Base-by-base conservation (phyloP, 2,888 invertebrate species). In the Drosophila monieri region DNA sequence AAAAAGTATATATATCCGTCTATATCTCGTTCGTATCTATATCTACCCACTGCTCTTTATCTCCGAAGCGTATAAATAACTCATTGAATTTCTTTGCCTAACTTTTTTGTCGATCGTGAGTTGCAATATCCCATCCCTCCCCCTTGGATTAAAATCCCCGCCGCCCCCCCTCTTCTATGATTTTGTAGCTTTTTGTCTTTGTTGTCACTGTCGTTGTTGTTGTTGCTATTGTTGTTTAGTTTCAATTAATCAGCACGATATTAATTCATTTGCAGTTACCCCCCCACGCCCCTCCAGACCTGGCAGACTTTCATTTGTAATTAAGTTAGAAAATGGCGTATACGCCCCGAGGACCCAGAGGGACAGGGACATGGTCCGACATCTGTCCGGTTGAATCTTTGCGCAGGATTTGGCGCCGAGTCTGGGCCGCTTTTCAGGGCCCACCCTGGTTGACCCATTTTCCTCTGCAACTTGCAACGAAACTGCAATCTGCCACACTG, bases 371-470 rank as follows among this genome's bases (percentile, higher is more conserved):
- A 23, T 23, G 14, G 39, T 18, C 41, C 4, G 41, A 54, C 52
- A 48, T 32, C 44, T 35, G 59, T 21, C 15, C 14, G 39, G 57
- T 23, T 14, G 41, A 48, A 44, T 64, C 54, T 60, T 71, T 69
- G 69, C 72, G 69, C 69, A 69, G 69, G 61, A 61, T 69, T 47
- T 53, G 69, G 69, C 61, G 71, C 54, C 68, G 49, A 69, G 71
- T 60, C 18, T 71, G 37, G 18, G 23, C 6, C 6, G 25, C 6
- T 32, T 25, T 35, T 18, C 68, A 53, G 67, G 67, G 73, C 69
- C 57, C 62, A 68, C 69, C 57, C 62, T 49, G 69, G 54, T 70
- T 83, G 86, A 77, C 84, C 81, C 54, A 79, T 75, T 67, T 81
- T 58, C 9, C 21, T 49, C 35, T 62, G 56, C 57, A 52, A 53